Percentiles rank a stretch among this genome's conserved stretches.
Evolutionary conservation across 1,140 invertebrate genomes (phyloP).

Genomic region (Caenorhabditis brenneri): DNA sequence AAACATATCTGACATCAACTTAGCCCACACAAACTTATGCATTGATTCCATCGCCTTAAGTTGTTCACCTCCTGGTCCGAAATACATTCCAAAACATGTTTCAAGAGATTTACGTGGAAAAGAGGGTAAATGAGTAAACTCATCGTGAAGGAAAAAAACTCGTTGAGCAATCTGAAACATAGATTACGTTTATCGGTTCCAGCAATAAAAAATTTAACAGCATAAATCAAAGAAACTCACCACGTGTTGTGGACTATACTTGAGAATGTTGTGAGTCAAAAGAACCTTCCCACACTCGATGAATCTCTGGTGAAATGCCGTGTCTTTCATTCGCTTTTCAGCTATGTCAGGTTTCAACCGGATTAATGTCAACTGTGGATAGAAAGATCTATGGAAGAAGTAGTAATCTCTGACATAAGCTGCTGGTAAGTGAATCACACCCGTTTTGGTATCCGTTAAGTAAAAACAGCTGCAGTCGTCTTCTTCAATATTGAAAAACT

Average conservation of each 20-base stretch:
- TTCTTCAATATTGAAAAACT: conserved; percentile 96
- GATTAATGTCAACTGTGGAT: conserved; percentile 92
- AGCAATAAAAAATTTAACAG: too few species aligned
- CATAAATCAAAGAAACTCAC: conserved; percentile 59
- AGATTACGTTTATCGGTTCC: not conserved
- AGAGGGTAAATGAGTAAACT: conserved; percentile 95
- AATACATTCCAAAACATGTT: conserved; percentile 90
- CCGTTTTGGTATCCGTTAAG: conserved; percentile 93
- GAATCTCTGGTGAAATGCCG: conserved; percentile 89
- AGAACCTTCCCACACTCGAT: conserved; percentile 91
- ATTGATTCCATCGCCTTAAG: conserved; percentile 90
- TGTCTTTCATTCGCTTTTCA: conserved; percentile 83
- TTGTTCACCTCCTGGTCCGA: conserved; percentile 89
- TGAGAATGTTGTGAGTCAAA: conserved; percentile 74
- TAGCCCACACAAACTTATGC: conserved; percentile 98
- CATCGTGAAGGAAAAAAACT: conserved; percentile 97
- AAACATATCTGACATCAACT: conserved; percentile 92
- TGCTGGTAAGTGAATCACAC: conserved; percentile 76
- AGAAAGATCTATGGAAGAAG: conserved; percentile 97
- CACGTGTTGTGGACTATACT: conserved; percentile 72
- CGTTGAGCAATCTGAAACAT: conserved; percentile 82
- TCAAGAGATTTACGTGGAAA: conserved; percentile 97
- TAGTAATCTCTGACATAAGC: conserved; percentile 83
- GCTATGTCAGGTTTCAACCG: conserved; percentile 90
- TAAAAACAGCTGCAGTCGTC: conserved; percentile 87